Evolutionary conservation across 2,113 vertebrate genomes (phyloP).

Genomic region (Burhinus bistriatus): DNA sequence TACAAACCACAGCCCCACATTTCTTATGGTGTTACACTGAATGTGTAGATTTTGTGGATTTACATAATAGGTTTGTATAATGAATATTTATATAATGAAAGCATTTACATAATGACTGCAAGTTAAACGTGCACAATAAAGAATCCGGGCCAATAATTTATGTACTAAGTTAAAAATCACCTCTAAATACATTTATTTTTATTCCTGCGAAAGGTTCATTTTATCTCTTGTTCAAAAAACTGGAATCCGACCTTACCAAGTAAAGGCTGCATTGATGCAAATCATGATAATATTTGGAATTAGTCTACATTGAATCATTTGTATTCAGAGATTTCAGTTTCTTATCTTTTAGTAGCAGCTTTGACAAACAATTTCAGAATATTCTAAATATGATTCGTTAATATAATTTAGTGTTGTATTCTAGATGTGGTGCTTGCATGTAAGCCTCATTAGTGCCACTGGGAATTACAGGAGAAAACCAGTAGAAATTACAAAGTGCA

Average conservation of each 20-base stretch:
- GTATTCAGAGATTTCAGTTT: conserved; percentile 47
- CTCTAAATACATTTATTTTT: conserved; percentile 57
- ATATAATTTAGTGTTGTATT: conserved; percentile 1
- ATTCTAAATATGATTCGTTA: conserved; percentile 36
- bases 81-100: conserved; percentile 71
- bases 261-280: conserved; percentile 6
- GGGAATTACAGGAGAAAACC: background rate
- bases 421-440: background rate
- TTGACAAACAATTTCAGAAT: conserved; percentile 48
- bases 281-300: background rate
- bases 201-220: conserved; percentile 45
- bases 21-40: background rate
- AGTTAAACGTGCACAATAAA: conserved; percentile 68
- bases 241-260: background rate
- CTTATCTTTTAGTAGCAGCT: conserved; percentile 48
- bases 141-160: conserved; percentile 66
- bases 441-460: conserved; percentile 15
- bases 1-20: background rate
- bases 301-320: conserved; percentile 27
- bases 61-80: conserved; percentile 64
- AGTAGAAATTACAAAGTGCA: background rate
- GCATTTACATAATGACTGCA: conserved; percentile 63
- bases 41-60: conserved; percentile 58
- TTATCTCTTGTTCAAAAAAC: conserved; percentile 45
- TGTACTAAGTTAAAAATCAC: conserved; percentile 60